Evolutionary conservation across 2,888 invertebrate species (phyloP).

Genomic region (Thereva unica): DNA sequence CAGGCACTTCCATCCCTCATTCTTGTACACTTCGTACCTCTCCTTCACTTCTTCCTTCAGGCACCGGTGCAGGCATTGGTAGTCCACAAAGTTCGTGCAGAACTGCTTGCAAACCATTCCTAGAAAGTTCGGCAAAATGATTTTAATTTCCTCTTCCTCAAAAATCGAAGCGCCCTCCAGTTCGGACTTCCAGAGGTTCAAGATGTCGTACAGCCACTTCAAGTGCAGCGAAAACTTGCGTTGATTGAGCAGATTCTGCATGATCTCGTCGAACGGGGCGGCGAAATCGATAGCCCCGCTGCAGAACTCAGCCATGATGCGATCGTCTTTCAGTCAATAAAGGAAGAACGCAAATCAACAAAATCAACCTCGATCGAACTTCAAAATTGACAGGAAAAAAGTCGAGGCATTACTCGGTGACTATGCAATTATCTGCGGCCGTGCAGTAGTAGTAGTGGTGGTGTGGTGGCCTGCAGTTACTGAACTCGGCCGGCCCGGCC

Average conservation of each 20-base stretch:
- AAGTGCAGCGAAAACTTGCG: slow-evolving; percentile 7
- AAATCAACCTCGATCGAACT: too few species aligned
- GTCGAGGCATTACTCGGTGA: too few species aligned
- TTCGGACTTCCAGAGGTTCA: slow-evolving; percentile 31
- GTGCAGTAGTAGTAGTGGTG: too few species aligned
- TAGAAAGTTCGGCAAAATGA: slow-evolving; percentile 30
- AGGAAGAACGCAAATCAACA: too few species aligned
- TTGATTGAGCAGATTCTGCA: background rate
- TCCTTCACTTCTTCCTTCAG: slow-evolving; percentile 13
- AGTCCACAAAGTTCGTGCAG: background rate
- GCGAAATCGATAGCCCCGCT: background rate
- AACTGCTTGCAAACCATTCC: slow-evolving; percentile 24
- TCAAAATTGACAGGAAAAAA: too few species aligned
- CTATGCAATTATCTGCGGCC: too few species aligned
- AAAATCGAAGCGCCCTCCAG: slow-evolving; percentile 26
- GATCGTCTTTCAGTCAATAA: too few species aligned
- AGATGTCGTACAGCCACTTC: slow-evolving; percentile 10
- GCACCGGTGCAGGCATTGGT: slow-evolving; percentile 13
- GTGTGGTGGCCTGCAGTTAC: too few species aligned
- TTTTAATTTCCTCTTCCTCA: background rate
- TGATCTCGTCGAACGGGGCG: slow-evolving; percentile 12
- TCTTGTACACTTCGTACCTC: slow-evolving; percentile 7
- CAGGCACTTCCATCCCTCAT: slow-evolving; percentile 2
- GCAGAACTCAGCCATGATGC: background rate
- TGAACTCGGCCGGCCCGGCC: too few species aligned